Base-by-base conservation (phyloP, 2,888 invertebrate species). In the Apantesis nais region DNA sequence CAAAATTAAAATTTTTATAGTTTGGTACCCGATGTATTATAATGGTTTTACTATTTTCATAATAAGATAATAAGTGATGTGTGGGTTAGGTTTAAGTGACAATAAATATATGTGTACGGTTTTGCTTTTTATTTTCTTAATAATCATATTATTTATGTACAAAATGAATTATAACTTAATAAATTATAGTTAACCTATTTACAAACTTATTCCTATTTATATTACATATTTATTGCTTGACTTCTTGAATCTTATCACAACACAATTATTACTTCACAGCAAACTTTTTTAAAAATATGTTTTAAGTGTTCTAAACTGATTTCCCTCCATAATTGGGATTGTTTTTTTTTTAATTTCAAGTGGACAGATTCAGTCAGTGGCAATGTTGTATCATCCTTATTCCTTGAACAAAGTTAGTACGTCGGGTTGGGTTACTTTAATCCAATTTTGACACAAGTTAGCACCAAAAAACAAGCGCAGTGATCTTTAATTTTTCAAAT, bases 61-160 rank as follows among this genome's bases (percentile, higher is more conserved):
- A 29, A 58, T 16, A 29, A 58, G 12, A 12, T 55, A 34, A 34
- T 34, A 55, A 5, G 25, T 55, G 55, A 31, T 62, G 11, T 34
- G 14, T 52, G 12, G 31, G 34, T 37, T 70, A 44, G 25, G 12
- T 48, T 31, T 61, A 29, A n/a, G 16, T 67, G 64, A 63, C 19
- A 68, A 78, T 81, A 81, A 81, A 81, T 74, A 69, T 48, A 64
- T 11, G 70, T 66, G 67, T 73, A 70, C 44, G 80, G 81, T 55
- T 74, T 73, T 70, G 76, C 68, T 62, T 81, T 78, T 81, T 74
- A 76, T 78, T 78, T 68, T 52, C 22, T 60, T 64, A 66, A 9
- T 66, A 29, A 71, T 65, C 62, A 34, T 73, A 74, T 19, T 62
- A 37, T 68, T 69, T 48, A 71, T 70, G 44, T 77, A 77, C 74